Conservation (phyloP, 2,113 vertebrate genomes). For the Anolis carolinensis region DNA sequence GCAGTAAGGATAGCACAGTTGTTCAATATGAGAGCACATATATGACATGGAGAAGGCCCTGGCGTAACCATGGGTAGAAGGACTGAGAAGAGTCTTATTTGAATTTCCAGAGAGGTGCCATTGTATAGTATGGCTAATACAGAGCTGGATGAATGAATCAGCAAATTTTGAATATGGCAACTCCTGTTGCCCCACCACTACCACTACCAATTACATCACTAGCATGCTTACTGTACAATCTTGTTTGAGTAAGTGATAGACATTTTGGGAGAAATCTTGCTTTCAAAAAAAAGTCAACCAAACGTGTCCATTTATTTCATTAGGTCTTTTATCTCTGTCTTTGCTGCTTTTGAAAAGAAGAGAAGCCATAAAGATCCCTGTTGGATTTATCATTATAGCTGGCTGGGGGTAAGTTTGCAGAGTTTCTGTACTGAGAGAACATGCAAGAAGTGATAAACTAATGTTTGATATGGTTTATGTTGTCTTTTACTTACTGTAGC, state of each 20-base stretch:
- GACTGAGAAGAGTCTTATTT: neutral
- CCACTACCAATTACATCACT: neutral
- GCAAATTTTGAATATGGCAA: neutral
- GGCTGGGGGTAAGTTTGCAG: conserved; percentile 92
- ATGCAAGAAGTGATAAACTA: neutral
- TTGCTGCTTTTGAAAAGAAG: conserved; percentile 85
- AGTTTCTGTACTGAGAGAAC: conserved; percentile 12
- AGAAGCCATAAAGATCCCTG: conserved; percentile 80
- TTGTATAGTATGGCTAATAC: neutral
- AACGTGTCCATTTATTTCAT: conserved; percentile 31
- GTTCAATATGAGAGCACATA: neutral
- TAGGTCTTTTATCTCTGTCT: conserved; percentile 91
- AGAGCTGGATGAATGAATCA: neutral
- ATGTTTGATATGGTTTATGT: conserved; percentile 20
- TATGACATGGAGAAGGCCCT: neutral
- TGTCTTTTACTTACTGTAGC: conserved; percentile 71
- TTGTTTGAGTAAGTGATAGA: neutral
- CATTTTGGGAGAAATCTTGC: fast-evolving
- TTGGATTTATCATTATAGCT: conserved; percentile 81
- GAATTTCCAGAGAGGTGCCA: neutral
- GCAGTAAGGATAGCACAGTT: no score
- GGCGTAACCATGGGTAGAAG: neutral
- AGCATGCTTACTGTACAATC: neutral
- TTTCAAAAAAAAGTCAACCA: neutral
- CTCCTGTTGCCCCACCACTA: neutral